Base-by-base conservation (phyloP, 92 coral and sea anemone genomes). In the Isaurus tuberculatus region DNA sequence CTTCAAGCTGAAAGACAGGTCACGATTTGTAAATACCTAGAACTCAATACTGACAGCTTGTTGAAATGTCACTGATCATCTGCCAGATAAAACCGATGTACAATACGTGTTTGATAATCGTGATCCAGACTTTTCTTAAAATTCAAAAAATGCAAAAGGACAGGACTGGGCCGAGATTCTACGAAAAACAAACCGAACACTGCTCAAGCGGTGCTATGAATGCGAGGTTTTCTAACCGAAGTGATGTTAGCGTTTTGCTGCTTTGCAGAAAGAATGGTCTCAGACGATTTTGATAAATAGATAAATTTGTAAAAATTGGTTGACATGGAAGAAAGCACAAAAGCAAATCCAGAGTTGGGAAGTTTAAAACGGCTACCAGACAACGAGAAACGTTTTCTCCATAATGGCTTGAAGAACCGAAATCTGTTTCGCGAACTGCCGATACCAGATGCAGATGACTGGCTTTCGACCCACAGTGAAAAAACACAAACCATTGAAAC, bases 401-500 rank as follows among this genome's bases (percentile, higher is more conserved):
- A 63, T 22, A 34, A 75, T 16, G 90, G 85, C 19, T 63, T 89
- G 26, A 55, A 69, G 72, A 72, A 73, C 34, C 43, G 43, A 40
- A 67, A 69, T 55, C 82, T 89, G 46, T 89, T 89, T 60, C 85
- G 71, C 44, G 44, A 46, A 32, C 70, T 90, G 5, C 88, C 88
- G 15, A 65, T 15, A 36, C 88, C 93, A 36, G 91, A 70, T 31
- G 49, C 31, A 23, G 53, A 87, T 53, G 91, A 70, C 75, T 90
- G 93, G 93, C 73, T 90, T 61, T 66, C 88, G 14, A 70, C 91
- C 10, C 93, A 90, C 42, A 63, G 77, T 22, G 93, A 90, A 73
- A 58, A 73, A 22, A 27, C 79, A 37, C 91, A 90, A 36, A 74
- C 85, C 51, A 80, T 81, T 13, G 64, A 87, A 36, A 44, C 91